Percentiles rank a stretch among this genome's conserved stretches.
These are phyloP conservation scores for Melipona beecheii DNA, from an alignment of 2,888 invertebrate species.

Conservation along the genomic window DNA sequence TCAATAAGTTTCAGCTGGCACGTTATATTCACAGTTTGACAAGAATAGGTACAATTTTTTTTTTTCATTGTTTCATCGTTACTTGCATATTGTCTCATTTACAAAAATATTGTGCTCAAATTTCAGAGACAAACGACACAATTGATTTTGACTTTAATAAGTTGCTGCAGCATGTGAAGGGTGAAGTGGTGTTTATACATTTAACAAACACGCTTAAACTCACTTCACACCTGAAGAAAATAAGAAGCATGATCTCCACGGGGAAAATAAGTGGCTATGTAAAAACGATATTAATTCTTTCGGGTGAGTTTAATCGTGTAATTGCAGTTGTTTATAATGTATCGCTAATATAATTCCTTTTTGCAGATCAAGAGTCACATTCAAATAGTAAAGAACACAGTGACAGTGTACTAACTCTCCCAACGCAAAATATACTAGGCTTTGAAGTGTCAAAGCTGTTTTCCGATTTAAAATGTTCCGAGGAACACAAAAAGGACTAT, in stretches of 20 bases:
- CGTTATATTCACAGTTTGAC: conserved; percentile 77
- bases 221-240: conserved; percentile 70
- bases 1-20: conserved; percentile 80
- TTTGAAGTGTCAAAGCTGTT: conserved; percentile 81
- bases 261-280: conserved; percentile 71
- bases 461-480: conserved; percentile 76
- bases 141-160: conserved; percentile 73
- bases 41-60: conserved; percentile 69
- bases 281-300: conserved; percentile 79
- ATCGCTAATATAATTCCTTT: conserved; percentile 10
- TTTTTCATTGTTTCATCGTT: neutral
- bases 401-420: conserved; percentile 76
- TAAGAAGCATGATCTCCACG: conserved; percentile 72
- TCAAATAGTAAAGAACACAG: conserved; percentile 72
- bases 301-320: conserved; percentile 66
- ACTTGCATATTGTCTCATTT: neutral
- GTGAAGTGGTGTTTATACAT: conserved; percentile 79
- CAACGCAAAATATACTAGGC: conserved; percentile 80
- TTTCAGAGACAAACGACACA: conserved; percentile 75
- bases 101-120: neutral
- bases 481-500: conserved; percentile 76
- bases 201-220: conserved; percentile 77
- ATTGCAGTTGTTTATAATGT: neutral
- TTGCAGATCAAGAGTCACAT: conserved; percentile 76
- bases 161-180: conserved; percentile 72